phyloP scores from a whole-genome alignment of 1,140 invertebrate species.

The Asbolus verrucosus region DNA sequence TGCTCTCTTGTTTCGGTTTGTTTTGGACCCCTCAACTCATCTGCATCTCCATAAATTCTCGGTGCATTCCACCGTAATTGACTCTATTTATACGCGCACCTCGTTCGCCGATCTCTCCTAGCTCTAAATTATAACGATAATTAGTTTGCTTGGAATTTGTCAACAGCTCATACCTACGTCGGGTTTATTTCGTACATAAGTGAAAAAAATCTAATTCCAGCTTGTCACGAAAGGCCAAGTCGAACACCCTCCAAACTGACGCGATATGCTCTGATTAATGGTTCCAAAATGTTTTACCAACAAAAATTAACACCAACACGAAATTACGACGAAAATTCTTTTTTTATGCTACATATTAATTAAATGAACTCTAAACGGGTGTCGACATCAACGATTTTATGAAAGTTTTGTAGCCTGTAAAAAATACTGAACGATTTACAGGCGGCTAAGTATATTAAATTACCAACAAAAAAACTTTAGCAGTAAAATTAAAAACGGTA shows the following conservation, averaged over 20 bases:
- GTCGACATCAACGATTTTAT: background rate
- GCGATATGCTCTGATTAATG: conserved; percentile 31
- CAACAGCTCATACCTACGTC: conserved; percentile 33
- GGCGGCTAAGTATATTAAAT: no score
- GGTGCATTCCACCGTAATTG: conserved; percentile 50
- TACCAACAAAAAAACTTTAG: no score
- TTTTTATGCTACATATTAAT: conserved; percentile 26
- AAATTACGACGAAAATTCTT: conserved; percentile 20
- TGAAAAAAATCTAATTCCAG: conserved; percentile 33
- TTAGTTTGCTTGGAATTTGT: conserved; percentile 46
- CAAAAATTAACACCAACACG: conserved; percentile 36
- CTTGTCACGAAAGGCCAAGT: conserved; percentile 29
- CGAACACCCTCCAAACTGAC: background rate
- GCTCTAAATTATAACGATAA: conserved; percentile 49
- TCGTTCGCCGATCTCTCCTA: conserved; percentile 33
- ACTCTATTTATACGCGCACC: conserved; percentile 51
- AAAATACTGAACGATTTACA: no score
- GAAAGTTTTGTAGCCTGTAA: no score
- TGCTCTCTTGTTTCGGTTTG: conserved; percentile 45
- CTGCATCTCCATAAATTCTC: conserved; percentile 46
- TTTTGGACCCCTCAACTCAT: conserved; percentile 29
- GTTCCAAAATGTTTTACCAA: conserved; percentile 4
- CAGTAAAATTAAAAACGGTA: no score
- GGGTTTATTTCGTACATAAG: conserved; percentile 32
- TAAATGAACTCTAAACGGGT: background rate